Percentiles rank a stretch among this genome's conserved stretches.
These are phyloP conservation scores for Taphrorychus bicolor DNA, from an alignment of 2,888 invertebrate genomes.

Conservation along the genomic window DNA sequence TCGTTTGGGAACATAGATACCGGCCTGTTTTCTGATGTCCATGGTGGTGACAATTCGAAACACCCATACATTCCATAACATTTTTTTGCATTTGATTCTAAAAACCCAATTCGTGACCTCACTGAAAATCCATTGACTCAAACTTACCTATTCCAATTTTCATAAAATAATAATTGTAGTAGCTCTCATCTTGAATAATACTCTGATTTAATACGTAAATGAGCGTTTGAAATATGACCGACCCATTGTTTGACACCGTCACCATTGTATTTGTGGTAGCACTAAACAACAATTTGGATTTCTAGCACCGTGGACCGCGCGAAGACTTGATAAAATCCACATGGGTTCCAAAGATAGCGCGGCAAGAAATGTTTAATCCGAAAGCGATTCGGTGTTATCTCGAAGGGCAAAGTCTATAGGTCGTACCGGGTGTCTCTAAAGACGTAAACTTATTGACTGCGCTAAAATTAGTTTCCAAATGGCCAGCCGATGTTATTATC, in stretches of 20 bases:
- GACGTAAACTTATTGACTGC: constrained; percentile 9
- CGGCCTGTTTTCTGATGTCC: constrained; percentile 79
- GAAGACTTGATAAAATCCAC: constrained; percentile 19
- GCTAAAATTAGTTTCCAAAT: no score
- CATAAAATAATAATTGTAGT: constrained; percentile 58
- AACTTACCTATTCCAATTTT: constrained; percentile 56
- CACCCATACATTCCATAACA: constrained; percentile 85
- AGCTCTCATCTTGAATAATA: constrained; percentile 50
- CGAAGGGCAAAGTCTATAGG: constrained; percentile 32
- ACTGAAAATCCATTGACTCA: not conserved
- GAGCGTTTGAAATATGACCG: constrained; percentile 52
- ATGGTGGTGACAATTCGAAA: constrained; percentile 78
- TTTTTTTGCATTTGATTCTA: constrained; percentile 60
- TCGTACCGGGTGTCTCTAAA: constrained; percentile 23
- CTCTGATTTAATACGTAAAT: constrained; percentile 55
- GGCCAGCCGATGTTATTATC: no score
- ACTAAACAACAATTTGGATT: not conserved
- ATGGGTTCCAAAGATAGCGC: constrained; percentile 3
- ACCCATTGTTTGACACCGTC: constrained; percentile 49
- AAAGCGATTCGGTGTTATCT: constrained; percentile 30
- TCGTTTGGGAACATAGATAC: constrained; percentile 80
- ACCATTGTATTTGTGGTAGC: constrained; percentile 17
- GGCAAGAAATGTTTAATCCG: not conserved
- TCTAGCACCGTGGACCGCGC: not conserved
- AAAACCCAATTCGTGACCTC: constrained; percentile 5